Evolutionary conservation across 2,797 vertebrate species (phyloP), one percentile per base, ranked within the genome.

Genomic region (Ctenopoma multispine): DNA sequence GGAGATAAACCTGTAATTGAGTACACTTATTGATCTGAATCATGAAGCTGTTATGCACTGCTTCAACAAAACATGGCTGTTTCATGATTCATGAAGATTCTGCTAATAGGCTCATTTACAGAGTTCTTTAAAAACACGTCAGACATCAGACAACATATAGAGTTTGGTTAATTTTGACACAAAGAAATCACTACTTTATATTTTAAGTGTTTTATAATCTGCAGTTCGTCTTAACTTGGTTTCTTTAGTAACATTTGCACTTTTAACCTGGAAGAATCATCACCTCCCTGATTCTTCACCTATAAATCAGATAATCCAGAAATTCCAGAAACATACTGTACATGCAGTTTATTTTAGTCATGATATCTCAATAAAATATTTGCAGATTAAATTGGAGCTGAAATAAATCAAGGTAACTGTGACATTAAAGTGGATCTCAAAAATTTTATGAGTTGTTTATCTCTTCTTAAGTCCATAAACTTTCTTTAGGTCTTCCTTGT

Each of bases 1-100:
- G 55, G 66, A 49, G 55, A 72, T 12, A 44, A 63, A 57, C 20
- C 20, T 44, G 14, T n/a, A 29, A 64, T 82, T 76, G 41, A 69
- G 43, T 34, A 77, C 63, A 82, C 73, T 54, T 80, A 80, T 75
- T 75, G 76, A 89, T 86, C 53, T 6, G 40, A 23, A 47, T 62
- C 20, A 53, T 77, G 31, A 63, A 65, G 75, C 58, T 57, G 21
- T 72, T 76, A n/a, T 57, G 41, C 55, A 23, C 29, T 36, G 20
- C 63, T 69, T 66, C 60, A 69, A 18, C 5, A 18, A 64, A 64
- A 75, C 64, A 9, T 23, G 15, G 49, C 50, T 14, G n/a, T 29
- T 27, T 75, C 4, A 46, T 69, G 70, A n/a, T n/a, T n/a, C n/a
- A n/a, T 64, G 49, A 56, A 53, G n/a, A 69, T 61, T 59, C 46